Evolutionary conservation across 2,113 vertebrate genomes (phyloP), one percentile per base, ranked within the genome.

Genomic region (Limnothrissa miodon): DNA sequence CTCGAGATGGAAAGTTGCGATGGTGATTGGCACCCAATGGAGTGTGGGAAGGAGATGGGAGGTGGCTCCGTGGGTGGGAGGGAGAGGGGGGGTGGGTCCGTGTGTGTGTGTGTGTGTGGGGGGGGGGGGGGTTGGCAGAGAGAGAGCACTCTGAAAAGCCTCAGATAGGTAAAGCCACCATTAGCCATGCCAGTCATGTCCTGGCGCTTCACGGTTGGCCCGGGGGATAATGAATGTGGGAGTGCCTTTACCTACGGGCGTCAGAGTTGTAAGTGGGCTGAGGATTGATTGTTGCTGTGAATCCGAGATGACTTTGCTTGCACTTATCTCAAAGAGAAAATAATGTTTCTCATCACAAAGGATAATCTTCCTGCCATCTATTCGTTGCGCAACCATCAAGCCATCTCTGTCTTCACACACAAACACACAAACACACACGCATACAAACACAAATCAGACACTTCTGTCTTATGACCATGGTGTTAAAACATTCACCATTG

Each of bases 261-360:
- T 45, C 78, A 45, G 53, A 83, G 82, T 78, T 80, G 56, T 88
- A 86, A 85, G 80, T 85, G 81, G 46, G 4, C 82, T 36, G 48
- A 78, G 83, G 87, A 87, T 87, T 88, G 89, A 87, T 89, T 86
- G 85, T 79, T 84, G 79, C 85, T 84, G 62, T 23, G 80, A 88
- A 88, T 86, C 83, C 84, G 87, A 88, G 84, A 88, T 83, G 85
- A 84, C 87, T 88, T 83, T 80, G 81, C 86, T 87, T 83, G 85
- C 84, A 84, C 86, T 89, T 85, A 89, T 85, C 84, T 81, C 10
- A 78, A 86, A 83, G 87, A 89, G 84, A 85, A 85, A 87, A 87
- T 87, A 88, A 88, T 84, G 84, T 85, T 85, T 89, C 84, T 87
- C 87, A 89, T 88, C 85, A 88, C 89, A 86, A 86, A 83, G 83